Base-by-base conservation (phyloP, 1,140 invertebrate genomes). In the Doryteuthis pealeii region DNA sequence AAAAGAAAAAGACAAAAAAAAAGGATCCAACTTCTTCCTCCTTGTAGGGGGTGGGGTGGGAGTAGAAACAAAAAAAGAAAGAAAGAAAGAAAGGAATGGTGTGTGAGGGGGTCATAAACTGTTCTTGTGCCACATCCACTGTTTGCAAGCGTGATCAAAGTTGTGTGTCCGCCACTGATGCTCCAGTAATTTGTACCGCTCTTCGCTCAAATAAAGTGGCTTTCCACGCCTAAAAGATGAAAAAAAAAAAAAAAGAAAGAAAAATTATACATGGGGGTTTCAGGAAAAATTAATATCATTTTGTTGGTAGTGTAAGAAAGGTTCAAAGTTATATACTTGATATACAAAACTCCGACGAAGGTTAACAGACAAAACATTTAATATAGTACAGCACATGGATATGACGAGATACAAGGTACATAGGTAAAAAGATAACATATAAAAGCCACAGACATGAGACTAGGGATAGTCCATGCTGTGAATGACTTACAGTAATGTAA, bases 101-200 rank as follows among this genome's bases (percentile, higher is more conserved):
- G 22, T 30, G 30, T 40, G 40, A 15, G 18, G 32, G n/a, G 6
- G 65, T 67, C 65, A 86, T 10, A 96, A 91, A 74, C 91, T 91
- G 85, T 96, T 94, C 78, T 93, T 91, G 87, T 96, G 95, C 91
- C 92, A 94, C 28, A 96, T 94, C 95, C 95, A 97, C 66, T 94
- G 92, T 83, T 95, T 94, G 85, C 94, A 94, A 71, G 93, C 94
- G 83, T 96, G 94, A 83, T 95, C 94, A 87, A 97, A 96, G 81
- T 93, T 91, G 89, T 98, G 96, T 31, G 94, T 93, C n/a, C 98
- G 87, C 96, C 96, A 99, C 89, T 98, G 96, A 78, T 95, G 93
- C 88, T 98, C 93, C 76, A 99, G 89, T 68, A 98, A 89, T 83
- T 93, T 92, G 84, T 96, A 97, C 30, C 97, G 91, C 84, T 96